Conservation (phyloP, 2,797 vertebrate species). For the Ctenosaura bakeri region DNA sequence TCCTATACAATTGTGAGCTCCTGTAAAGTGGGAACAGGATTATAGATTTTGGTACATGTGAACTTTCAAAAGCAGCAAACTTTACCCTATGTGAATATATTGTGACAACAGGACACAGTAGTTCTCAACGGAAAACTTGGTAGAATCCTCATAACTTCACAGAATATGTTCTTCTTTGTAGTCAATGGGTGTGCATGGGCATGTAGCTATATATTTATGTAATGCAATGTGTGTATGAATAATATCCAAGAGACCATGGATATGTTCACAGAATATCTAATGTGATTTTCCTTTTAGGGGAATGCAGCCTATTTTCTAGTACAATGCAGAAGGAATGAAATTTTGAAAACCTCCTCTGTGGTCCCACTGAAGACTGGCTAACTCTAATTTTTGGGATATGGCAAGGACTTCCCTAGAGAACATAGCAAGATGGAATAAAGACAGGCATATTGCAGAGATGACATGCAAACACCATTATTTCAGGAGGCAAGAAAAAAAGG, state of each 20-base stretch:
- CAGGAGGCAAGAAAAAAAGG: slow-evolving; percentile 73
- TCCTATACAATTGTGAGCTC: background rate
- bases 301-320: background rate
- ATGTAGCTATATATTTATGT: background rate
- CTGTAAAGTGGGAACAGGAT: background rate
- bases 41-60: background rate
- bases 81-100: background rate
- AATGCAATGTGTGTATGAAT: background rate
- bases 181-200: background rate
- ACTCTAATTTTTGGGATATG: background rate
- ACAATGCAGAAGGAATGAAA: background rate
- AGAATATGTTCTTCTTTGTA: background rate
- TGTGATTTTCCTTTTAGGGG: background rate
- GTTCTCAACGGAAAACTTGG: background rate
- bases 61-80: background rate
- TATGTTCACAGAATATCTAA: background rate
- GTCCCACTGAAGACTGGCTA: background rate
- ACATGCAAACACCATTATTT: slow-evolving; percentile 61
- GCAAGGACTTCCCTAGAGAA: background rate
- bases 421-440: background rate
- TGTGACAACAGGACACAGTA: background rate
- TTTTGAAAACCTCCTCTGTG: background rate
- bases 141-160: background rate
- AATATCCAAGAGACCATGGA: background rate
- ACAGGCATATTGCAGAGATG: slow-evolving; percentile 30